These are phyloP conservation scores for Castor canadensis DNA, from an alignment of 2,113 vertebrate genomes.

Conservation along the genomic window DNA sequence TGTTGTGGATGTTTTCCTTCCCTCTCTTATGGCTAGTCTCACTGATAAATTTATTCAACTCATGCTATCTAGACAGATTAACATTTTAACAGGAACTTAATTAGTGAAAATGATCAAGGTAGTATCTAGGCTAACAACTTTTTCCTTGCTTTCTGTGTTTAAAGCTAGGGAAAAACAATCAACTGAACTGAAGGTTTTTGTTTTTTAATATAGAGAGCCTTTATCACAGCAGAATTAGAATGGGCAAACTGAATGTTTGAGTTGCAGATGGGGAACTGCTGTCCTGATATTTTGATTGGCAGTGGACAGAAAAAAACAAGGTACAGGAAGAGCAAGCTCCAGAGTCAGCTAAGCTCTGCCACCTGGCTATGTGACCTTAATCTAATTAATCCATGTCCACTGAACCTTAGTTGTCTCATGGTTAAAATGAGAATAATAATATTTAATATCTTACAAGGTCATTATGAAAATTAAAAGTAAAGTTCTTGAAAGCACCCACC, in stretches of 20 bases:
- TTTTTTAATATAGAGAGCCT: neutral
- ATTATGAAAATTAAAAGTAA: neutral
- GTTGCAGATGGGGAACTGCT: neutral
- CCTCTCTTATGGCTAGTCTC: neutral
- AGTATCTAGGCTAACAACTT: neutral
- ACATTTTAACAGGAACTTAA: neutral
- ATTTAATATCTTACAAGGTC: neutral
- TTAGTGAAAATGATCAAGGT: neutral
- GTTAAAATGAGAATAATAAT: neutral
- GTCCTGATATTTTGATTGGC: neutral
- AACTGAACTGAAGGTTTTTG: neutral
- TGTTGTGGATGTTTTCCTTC: neutral
- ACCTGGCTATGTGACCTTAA: neutral
- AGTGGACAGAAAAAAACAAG: neutral
- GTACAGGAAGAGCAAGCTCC: neutral
- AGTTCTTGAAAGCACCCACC: neutral
- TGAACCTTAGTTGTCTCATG: neutral
- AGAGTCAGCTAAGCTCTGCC: neutral
- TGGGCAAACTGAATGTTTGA: neutral
- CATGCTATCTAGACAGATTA: neutral
- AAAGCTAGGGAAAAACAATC: neutral
- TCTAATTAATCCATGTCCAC: neutral
- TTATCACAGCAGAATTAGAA: neutral
- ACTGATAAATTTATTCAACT: constrained; percentile 6
- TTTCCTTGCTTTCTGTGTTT: neutral